Conservation (phyloP, 64 coral and sea anemone genomes). For the Orbicella faveolata region DNA sequence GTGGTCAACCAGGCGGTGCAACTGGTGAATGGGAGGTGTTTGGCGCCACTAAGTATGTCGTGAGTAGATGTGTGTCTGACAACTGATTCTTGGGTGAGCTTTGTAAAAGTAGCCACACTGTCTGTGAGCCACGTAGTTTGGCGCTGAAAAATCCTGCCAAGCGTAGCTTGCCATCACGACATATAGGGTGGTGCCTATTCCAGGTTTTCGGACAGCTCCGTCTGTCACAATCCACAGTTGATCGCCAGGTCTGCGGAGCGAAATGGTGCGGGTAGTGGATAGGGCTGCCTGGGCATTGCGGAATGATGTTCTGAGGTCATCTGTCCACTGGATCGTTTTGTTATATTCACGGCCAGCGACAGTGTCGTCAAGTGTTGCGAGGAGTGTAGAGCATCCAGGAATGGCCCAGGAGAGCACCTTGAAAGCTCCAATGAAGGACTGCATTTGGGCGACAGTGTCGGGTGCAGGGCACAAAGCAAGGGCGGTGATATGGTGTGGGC, state of each 20-base stretch:
- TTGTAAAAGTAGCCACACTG: conserved; percentile 31
- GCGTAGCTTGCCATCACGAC: conserved; percentile 7
- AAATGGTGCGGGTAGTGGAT: neutral
- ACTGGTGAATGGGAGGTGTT: conserved; percentile 31
- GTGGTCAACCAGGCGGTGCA: conserved; percentile 25
- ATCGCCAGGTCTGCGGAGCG: neutral
- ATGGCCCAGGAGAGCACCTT: conserved; percentile 51
- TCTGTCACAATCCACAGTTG: conserved; percentile 4
- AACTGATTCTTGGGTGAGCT: conserved; percentile 16
- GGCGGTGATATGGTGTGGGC: conserved; percentile 21
- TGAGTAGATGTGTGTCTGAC: neutral
- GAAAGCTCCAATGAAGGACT: conserved; percentile 46
- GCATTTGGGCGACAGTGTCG: conserved; percentile 30
- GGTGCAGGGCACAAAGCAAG: conserved; percentile 34
- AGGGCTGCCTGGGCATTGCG: conserved; percentile 31
- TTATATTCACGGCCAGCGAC: conserved; percentile 14
- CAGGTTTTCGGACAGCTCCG: neutral
- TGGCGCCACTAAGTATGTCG: conserved; percentile 12
- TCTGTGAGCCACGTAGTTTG: neutral
- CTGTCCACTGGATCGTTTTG: conserved; percentile 6
- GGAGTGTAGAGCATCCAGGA: conserved; percentile 20
- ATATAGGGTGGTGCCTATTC: conserved; percentile 35
- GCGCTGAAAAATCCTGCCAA: conserved; percentile 41
- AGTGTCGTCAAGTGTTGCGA: neutral
- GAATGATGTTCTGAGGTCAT: conserved; percentile 5